Conservation (phyloP, 2,797 vertebrate genomes). For the Furcifer pardalis region DNA sequence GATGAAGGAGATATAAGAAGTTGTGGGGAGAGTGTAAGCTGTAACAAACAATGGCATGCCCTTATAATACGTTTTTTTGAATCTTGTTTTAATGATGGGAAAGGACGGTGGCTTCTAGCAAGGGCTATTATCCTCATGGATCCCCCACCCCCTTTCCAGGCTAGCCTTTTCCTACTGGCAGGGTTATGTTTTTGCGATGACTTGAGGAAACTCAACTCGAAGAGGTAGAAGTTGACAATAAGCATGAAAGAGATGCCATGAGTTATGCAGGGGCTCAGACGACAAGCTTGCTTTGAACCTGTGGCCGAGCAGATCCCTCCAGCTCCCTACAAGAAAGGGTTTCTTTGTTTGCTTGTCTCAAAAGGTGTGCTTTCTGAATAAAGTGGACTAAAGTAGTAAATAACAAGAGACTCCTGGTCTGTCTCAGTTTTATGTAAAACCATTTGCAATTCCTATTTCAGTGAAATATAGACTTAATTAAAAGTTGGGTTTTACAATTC, state of each 20-base stretch:
- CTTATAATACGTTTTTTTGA: background rate
- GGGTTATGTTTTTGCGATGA: background rate
- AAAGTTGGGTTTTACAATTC: conserved; percentile 26
- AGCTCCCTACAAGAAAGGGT: background rate
- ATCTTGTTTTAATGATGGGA: background rate
- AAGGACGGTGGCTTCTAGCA: background rate
- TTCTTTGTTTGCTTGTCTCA: background rate
- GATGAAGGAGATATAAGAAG: background rate
- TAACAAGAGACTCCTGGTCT: conserved; percentile 27
- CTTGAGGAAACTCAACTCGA: background rate
- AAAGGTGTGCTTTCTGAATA: background rate
- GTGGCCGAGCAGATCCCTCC: background rate
- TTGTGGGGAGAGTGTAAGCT: background rate
- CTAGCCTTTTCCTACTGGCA: background rate
- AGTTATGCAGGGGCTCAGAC: background rate
- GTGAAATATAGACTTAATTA: conserved; percentile 58
- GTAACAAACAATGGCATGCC: background rate
- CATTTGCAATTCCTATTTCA: conserved; percentile 29
- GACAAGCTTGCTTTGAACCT: background rate
- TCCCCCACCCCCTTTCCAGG: too few relatives aligned
- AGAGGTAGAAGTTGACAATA: conserved; percentile 21
- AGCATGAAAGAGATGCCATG: background rate
- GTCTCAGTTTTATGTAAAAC: conserved; percentile 45
- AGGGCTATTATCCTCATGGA: background rate
- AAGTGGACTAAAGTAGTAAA: conserved; percentile 36